Percentiles rank a stretch among this genome's conserved stretches.
phyloP scores from a whole-genome alignment of 2,888 invertebrate species.

The Caenorhabditis wallacei region DNA sequence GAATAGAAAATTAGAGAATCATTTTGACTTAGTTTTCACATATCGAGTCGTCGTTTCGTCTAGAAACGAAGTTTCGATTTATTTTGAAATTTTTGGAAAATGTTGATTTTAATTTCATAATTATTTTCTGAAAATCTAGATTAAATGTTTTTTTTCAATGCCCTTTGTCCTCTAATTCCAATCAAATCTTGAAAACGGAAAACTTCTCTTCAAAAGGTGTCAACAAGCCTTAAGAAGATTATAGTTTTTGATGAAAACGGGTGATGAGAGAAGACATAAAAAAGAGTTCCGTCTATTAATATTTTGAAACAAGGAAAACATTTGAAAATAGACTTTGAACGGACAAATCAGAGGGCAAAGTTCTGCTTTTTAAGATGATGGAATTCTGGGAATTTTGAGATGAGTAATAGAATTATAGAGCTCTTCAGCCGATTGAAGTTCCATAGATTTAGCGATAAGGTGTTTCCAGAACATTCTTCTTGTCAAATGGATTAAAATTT shows the following conservation, averaged over 20 bases:
- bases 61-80: too few species aligned
- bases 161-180: conserved; percentile 11
- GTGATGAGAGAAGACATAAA: background rate
- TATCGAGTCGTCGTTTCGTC: background rate
- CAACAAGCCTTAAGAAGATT: conserved; percentile 41
- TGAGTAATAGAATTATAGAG: too few species aligned
- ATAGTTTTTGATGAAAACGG: conserved; percentile 26
- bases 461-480: too few species aligned
- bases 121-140: background rate
- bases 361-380: background rate
- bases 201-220: background rate
- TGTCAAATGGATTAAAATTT: too few species aligned
- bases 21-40: too few species aligned
- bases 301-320: background rate
- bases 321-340: conserved; percentile 23
- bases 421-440: too few species aligned
- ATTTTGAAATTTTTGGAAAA: too few species aligned
- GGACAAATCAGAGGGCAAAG: conserved; percentile 7
- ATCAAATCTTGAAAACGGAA: conserved; percentile 25
- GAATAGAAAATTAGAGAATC: background rate
- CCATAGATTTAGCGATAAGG: too few species aligned
- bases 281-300: conserved; percentile 26
- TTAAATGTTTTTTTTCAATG: background rate
- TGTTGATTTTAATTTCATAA: too few species aligned
- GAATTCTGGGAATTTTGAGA: background rate